A percentile compares a stretch with the other conserved stretches of the same genome.
Evolutionary conservation across 1,140 invertebrate species (phyloP).

Genomic region (Lordiphosa clarofinis): DNA sequence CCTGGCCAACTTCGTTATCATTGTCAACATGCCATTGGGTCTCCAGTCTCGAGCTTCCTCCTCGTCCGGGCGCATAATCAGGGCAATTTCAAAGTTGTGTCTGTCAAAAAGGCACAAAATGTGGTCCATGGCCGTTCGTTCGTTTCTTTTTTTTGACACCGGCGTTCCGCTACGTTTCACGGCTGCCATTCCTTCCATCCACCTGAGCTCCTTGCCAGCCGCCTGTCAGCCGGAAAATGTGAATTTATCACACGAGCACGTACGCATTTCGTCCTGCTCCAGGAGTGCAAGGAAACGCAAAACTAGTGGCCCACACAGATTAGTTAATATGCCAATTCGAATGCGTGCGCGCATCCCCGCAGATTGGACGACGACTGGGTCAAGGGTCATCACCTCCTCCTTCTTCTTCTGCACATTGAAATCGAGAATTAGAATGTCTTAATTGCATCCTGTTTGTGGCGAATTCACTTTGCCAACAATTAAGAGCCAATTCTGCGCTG

Average conservation of each 20-base stretch:
- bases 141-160: conserved; percentile 65
- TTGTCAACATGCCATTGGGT: conserved; percentile 76
- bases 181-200: conserved; percentile 46
- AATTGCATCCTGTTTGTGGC: conserved; percentile 74
- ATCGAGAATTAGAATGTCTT: conserved; percentile 59
- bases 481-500: conserved; percentile 65
- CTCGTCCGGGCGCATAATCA: conserved; percentile 49
- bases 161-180: conserved; percentile 73
- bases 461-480: conserved; percentile 73
- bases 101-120: conserved; percentile 74
- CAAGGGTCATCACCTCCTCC: no score
- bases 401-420: no score
- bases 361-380: neutral
- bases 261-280: conserved; percentile 59
- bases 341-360: neutral
- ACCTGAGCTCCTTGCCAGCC: conserved; percentile 12
- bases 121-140: conserved; percentile 37
- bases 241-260: conserved; percentile 77
- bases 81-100: conserved; percentile 72
- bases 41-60: conserved; percentile 7
- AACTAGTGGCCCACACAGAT: conserved; percentile 47
- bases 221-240: conserved; percentile 69
- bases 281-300: conserved; percentile 32
- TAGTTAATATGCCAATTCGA: conserved; percentile 67
- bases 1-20: conserved; percentile 74